Percentiles rank a stretch among this genome's conserved stretches.
phyloP scores from a whole-genome alignment of 2,113 vertebrate genomes.

The Centropus bengalensis region DNA sequence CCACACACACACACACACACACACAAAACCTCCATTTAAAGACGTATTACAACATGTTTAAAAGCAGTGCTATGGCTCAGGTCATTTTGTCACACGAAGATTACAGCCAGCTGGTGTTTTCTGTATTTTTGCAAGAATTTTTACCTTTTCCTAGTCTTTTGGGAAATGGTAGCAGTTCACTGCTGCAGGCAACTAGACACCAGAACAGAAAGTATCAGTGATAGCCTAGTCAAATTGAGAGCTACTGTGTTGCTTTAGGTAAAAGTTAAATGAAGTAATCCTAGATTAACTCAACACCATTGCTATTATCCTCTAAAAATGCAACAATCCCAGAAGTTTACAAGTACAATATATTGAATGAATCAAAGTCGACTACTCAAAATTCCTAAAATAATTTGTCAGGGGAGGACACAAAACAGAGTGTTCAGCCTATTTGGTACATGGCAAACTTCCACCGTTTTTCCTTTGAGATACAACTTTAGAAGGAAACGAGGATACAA shows the following conservation, averaged over 20 bases:
- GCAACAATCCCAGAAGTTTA: background rate
- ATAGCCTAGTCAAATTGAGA: background rate
- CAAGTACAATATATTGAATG: background rate
- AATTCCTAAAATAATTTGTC: background rate
- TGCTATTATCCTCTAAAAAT: background rate
- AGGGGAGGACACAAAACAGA: background rate
- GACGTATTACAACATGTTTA: fast-evolving
- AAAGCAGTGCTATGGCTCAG: background rate
- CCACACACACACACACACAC: too few relatives aligned
- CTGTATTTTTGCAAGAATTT: background rate
- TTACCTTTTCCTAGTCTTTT: background rate
- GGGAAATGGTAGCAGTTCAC: background rate
- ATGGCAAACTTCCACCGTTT: background rate
- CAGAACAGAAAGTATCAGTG: background rate
- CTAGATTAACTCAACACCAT: background rate
- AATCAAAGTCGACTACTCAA: background rate
- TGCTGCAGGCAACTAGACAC: background rate
- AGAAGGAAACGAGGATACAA: background rate
- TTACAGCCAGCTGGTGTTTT: background rate
- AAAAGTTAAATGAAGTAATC: background rate
- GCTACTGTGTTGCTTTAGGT: background rate
- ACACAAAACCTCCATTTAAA: background rate
- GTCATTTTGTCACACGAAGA: background rate
- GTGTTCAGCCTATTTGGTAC: background rate
- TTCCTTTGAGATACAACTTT: background rate